These are phyloP conservation scores for Poeciliopsis paucimaculata DNA, from an alignment of 2,797 vertebrate genomes.

Conservation along the genomic window DNA sequence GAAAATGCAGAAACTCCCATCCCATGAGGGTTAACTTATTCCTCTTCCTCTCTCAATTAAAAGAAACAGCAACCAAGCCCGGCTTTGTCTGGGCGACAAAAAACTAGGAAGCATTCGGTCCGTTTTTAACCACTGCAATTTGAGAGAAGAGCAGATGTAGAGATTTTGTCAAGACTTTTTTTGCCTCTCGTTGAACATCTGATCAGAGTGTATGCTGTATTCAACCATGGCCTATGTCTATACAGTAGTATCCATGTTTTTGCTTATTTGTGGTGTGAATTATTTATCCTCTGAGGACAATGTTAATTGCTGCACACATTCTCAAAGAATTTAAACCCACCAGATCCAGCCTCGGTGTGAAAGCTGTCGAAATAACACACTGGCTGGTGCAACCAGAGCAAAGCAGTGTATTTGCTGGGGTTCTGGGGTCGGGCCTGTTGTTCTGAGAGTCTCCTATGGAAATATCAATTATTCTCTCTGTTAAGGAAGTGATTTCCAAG, in stretches of 20 bases:
- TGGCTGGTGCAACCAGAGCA: constrained; percentile 47
- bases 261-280: constrained; percentile 67
- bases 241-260: constrained; percentile 43
- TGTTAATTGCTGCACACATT: constrained; percentile 71
- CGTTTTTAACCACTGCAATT: constrained; percentile 37
- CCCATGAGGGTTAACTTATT: constrained; percentile 72
- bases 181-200: constrained; percentile 20
- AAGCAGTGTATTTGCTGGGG: constrained; percentile 35
- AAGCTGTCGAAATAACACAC: constrained; percentile 45
- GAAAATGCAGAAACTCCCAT: constrained; percentile 67
- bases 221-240: constrained; percentile 42
- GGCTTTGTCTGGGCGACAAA: constrained; percentile 52
- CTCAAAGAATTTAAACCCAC: constrained; percentile 68
- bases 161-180: constrained; percentile 39
- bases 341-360: constrained; percentile 38
- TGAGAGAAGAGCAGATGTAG: constrained; percentile 24
- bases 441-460: constrained; percentile 59
- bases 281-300: constrained; percentile 64
- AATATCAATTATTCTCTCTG: constrained; percentile 76
- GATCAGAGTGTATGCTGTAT: constrained; percentile 27
- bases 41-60: constrained; percentile 71
- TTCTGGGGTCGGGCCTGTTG: constrained; percentile 45
- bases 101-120: constrained; percentile 54
- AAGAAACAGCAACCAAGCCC: constrained; percentile 56
- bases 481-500: constrained; percentile 78